phyloP scores from a whole-genome alignment of 2,888 invertebrate species.

The Archips crataeganus region DNA sequence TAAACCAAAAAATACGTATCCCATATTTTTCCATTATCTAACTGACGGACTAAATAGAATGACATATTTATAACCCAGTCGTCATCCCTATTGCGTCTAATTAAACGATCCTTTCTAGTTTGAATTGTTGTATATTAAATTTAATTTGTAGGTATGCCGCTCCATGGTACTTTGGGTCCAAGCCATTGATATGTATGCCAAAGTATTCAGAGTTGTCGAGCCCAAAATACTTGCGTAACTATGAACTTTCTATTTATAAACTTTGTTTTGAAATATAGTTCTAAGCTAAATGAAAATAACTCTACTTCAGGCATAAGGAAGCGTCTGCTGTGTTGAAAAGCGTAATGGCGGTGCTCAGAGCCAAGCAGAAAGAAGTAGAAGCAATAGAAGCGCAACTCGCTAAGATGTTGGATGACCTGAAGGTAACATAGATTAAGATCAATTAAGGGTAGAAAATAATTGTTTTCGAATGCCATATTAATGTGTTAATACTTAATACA shows the following conservation, averaged over 20 bases:
- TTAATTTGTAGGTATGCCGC: constrained; percentile 91
- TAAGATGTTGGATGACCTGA: constrained; percentile 89
- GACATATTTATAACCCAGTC: no score
- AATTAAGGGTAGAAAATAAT: neutral
- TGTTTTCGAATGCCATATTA: neutral
- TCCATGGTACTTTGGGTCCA: constrained; percentile 97
- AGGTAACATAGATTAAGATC: constrained; percentile 78
- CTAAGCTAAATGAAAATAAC: neutral
- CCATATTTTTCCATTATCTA: no score
- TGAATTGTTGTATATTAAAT: neutral
- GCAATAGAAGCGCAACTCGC: constrained; percentile 92
- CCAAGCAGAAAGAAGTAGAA: constrained; percentile 93
- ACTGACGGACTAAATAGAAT: no score
- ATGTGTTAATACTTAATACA: neutral
- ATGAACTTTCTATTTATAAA: constrained; percentile 15
- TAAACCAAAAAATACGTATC: no score
- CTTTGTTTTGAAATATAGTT: neutral
- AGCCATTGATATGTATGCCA: constrained; percentile 95
- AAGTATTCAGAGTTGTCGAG: constrained; percentile 94
- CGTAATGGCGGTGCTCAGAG: constrained; percentile 90
- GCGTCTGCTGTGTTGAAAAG: constrained; percentile 91
- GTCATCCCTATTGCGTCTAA: no score
- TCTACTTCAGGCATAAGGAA: constrained; percentile 87
- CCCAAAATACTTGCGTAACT: constrained; percentile 93
- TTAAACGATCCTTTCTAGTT: neutral